These are phyloP conservation scores for Bombus confusus DNA, from an alignment of 1,140 invertebrate genomes.

Conservation along the genomic window DNA sequence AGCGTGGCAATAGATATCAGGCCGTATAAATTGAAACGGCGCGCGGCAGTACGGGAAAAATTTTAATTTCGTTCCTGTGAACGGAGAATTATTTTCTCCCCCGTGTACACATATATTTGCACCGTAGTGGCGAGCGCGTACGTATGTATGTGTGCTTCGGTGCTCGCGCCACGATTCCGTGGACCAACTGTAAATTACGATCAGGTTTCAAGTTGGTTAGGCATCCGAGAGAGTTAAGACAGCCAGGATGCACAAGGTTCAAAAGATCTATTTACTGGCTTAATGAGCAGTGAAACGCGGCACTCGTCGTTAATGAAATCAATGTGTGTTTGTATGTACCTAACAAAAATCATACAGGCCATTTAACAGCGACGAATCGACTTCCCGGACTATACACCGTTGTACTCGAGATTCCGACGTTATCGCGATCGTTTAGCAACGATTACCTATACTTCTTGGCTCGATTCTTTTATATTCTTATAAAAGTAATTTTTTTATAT, in stretches of 20 bases:
- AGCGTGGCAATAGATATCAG: constrained; percentile 35
- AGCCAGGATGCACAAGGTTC: constrained; percentile 4
- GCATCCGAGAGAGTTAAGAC: neutral
- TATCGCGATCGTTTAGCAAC: neutral
- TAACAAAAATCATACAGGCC: constrained; percentile 40
- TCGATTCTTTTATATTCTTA: neutral
- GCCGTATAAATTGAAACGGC: constrained; percentile 13
- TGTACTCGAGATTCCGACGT: neutral
- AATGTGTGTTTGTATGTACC: constrained; percentile 16
- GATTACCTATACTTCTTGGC: neutral
- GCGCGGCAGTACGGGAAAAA: neutral
- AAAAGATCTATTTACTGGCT: constrained; percentile 47
- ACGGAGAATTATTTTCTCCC: constrained; percentile 15
- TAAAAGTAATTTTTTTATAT: neutral
- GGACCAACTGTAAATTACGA: constrained; percentile 46
- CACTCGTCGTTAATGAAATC: constrained; percentile 41
- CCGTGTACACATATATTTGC: neutral
- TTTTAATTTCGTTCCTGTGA: constrained; percentile 27
- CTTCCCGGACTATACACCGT: neutral
- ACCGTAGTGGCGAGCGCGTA: too few species aligned
- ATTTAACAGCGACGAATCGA: constrained; percentile 31
- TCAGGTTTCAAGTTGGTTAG: constrained; percentile 62
- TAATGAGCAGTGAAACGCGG: constrained; percentile 60
- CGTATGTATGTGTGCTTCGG: neutral
- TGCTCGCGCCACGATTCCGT: neutral